Evolutionary conservation across 2,113 vertebrate genomes (phyloP).

Genomic region (Holacanthus passer): DNA sequence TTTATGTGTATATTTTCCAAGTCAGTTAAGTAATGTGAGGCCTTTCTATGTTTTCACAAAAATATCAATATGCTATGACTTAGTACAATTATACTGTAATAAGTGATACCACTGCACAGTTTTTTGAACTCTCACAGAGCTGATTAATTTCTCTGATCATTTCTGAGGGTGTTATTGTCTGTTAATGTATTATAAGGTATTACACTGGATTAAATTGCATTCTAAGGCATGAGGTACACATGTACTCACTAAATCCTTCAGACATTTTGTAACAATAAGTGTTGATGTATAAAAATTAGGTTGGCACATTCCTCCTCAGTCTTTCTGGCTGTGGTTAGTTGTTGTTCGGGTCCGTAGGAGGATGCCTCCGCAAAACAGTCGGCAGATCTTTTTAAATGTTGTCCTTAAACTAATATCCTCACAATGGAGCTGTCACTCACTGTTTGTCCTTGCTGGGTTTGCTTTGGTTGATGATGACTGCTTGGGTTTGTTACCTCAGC

Average conservation of each 20-base stretch:
- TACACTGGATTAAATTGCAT: not conserved
- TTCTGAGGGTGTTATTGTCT: not conserved
- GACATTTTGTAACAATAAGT: not conserved
- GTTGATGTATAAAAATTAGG: not conserved
- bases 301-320: not conserved
- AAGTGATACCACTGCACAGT: too few relatives aligned
- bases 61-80: too few relatives aligned
- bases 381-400: not conserved
- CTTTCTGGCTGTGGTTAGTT: not conserved
- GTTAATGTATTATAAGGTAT: not conserved
- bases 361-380: not conserved
- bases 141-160: too few relatives aligned
- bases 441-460: conserved; percentile 15
- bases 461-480: not conserved
- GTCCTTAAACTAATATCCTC: conserved; percentile 9
- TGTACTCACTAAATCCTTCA: not conserved
- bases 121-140: too few relatives aligned
- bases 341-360: not conserved
- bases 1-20: not conserved
- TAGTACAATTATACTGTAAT: not conserved
- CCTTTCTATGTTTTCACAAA: not conserved
- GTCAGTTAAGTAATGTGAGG: not conserved
- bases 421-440: conserved; percentile 10
- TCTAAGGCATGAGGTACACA: not conserved
- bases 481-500: conserved; percentile 2